phyloP scores from a whole-genome alignment of 2,888 invertebrate species.

The Sussaba pulchella region DNA sequence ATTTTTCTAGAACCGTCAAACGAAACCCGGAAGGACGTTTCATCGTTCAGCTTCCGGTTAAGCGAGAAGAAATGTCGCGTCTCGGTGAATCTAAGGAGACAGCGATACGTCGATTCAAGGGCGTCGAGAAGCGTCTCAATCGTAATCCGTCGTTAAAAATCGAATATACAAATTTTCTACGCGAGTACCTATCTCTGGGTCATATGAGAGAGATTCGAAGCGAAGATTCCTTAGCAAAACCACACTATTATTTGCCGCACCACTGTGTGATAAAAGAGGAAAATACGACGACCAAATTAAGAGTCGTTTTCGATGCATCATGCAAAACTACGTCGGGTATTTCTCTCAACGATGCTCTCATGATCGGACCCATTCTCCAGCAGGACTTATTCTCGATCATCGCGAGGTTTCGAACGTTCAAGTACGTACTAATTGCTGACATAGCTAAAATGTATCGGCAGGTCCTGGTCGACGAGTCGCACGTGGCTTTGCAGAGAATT shows the following conservation, averaged over 20 bases:
- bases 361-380: slow-evolving; percentile 77
- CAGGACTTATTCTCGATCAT: slow-evolving; percentile 58
- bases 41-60: slow-evolving; percentile 30
- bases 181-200: slow-evolving; percentile 5
- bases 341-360: slow-evolving; percentile 71
- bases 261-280: slow-evolving; percentile 76
- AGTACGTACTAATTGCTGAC: slow-evolving; percentile 20
- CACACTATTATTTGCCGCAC: slow-evolving; percentile 60
- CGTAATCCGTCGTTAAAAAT: not conserved
- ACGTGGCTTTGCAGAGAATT: slow-evolving; percentile 76
- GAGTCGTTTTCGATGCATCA: slow-evolving; percentile 79
- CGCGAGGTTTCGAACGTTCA: slow-evolving; percentile 17
- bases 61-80: slow-evolving; percentile 1
- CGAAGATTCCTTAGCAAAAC: not conserved
- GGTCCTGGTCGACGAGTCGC: slow-evolving; percentile 22
- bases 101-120: slow-evolving; percentile 39
- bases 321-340: slow-evolving; percentile 69
- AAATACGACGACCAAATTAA: slow-evolving; percentile 76
- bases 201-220: slow-evolving; percentile 15
- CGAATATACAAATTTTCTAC: slow-evolving; percentile 13
- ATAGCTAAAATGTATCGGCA: slow-evolving; percentile 43
- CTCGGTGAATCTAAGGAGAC: slow-evolving; percentile 27
- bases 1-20: not conserved
- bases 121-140: slow-evolving; percentile 34
- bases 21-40: slow-evolving; percentile 23